Percentiles rank a stretch among this genome's conserved stretches.
Conservation (phyloP, 2,888 invertebrate genomes). For the Amphipyra tragopoginis region DNA sequence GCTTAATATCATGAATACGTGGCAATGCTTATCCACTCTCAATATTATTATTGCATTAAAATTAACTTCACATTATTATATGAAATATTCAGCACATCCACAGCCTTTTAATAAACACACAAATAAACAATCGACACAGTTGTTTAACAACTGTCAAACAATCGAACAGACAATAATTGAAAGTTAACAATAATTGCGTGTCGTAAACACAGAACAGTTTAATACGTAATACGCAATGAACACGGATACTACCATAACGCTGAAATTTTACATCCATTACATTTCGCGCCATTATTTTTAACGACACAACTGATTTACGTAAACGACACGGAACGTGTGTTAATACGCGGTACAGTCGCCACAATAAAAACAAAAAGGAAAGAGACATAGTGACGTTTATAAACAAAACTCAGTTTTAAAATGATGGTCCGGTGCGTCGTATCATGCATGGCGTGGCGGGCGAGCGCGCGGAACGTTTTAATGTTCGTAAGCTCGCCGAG, state of each 20-base stretch:
- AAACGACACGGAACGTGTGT: constrained; percentile 56
- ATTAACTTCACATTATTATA: no score
- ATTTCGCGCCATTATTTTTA: constrained; percentile 76
- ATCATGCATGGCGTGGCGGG: constrained; percentile 73
- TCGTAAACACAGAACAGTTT: constrained; percentile 56
- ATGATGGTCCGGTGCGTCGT: constrained; percentile 75
- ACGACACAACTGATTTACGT: constrained; percentile 73
- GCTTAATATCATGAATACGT: no score
- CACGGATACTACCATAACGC: constrained; percentile 46
- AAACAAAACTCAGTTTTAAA: constrained; percentile 79
- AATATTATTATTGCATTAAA: no score
- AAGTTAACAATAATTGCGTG: constrained; percentile 58
- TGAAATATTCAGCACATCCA: no score
- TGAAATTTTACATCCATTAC: constrained; percentile 62
- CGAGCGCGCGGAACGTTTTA: constrained; percentile 85
- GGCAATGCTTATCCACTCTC: no score
- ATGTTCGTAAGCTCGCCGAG: constrained; percentile 67
- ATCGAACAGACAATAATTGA: constrained; percentile 56
- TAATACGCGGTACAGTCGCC: constrained; percentile 46
- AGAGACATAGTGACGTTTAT: constrained; percentile 73
- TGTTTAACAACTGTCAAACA: constrained; percentile 60
- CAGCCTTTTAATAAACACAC: no score
- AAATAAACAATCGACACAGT: constrained; percentile 9
- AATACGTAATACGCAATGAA: constrained; percentile 53
- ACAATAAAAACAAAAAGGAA: constrained; percentile 58